A percentile compares a stretch with the other conserved stretches of the same genome.
Conservation (phyloP, 1,140 invertebrate species). For the Psilanteris sp. region DNA sequence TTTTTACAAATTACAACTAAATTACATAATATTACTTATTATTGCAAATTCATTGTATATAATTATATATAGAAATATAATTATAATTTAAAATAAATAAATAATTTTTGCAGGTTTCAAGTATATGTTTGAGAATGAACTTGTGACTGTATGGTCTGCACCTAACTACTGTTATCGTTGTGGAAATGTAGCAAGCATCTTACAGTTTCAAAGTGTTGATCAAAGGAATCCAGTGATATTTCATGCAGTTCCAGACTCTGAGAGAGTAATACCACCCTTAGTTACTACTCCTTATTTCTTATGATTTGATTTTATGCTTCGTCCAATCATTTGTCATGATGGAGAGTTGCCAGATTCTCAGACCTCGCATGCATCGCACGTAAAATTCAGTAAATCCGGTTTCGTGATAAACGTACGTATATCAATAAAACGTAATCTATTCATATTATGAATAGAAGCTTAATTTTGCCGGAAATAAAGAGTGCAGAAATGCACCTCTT, state of each 20-base stretch:
- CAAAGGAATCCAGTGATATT: constrained; percentile 93
- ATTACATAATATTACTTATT: too few species aligned
- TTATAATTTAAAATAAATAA: too few species aligned
- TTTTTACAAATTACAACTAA: too few species aligned
- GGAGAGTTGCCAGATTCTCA: constrained; percentile 59
- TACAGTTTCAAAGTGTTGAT: constrained; percentile 89
- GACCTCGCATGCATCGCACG: constrained; percentile 65
- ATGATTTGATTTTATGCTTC: constrained; percentile 80
- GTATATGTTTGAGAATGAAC: constrained; percentile 96
- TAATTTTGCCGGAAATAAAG: constrained; percentile 31
- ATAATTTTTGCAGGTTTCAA: constrained; percentile 90
- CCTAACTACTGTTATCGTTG: constrained; percentile 98
- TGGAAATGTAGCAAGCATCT: constrained; percentile 95
- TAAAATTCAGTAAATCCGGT: constrained; percentile 18
- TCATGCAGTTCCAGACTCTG: constrained; percentile 94
- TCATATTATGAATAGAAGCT: constrained; percentile 28
- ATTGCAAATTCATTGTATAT: too few species aligned
- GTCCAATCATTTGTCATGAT: constrained; percentile 61
- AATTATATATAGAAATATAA: too few species aligned
- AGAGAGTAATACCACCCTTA: constrained; percentile 93
- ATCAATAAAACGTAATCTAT: constrained; percentile 31
- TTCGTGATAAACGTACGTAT: constrained; percentile 22
- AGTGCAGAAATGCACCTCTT: constrained; percentile 11
- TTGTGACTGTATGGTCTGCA: constrained; percentile 98
- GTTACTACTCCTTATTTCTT: constrained; percentile 98